Base-by-base conservation (phyloP, 2,888 invertebrate species). In the Nephrocerus scutellatus region DNA sequence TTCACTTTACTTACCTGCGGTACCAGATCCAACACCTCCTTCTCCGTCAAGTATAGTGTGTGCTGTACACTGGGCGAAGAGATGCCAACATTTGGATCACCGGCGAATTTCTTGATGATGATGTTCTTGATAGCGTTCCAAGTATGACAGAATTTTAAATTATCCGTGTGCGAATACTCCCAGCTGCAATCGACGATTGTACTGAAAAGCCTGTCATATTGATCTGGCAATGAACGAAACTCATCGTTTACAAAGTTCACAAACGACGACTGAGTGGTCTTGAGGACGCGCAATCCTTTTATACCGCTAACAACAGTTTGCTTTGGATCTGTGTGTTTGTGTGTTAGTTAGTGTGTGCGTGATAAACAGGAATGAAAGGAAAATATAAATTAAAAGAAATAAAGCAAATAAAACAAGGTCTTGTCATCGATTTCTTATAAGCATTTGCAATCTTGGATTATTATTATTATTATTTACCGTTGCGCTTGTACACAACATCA, bases 201-300 rank as follows among this genome's bases (percentile, higher is more conserved):
- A 64, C 84, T 84, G 42, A 65, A 65, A 24, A 86, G 78, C 47
- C 87, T 74, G 60, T 87, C 86, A 29, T 80, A 75, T 25, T 79
- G 76, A 63, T 86, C 85, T 0, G 82, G 76, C 14, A 86, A 68
- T 0, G 84, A 82, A 18, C 84, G 77, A 62, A 79, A 87, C 53
- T 84, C 85, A 56, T 86, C 86, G 58, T 79, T 76, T 15, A 84
- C 77, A 56, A 87, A 87, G 62, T 85, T 82, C 3, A 77, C 79
- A 58, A 87, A 87, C 0, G 84, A 77, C 1, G 86, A 86, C 59
- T 86, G 82, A 1, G 86, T 86, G 1, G 86, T 86, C 65, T 87
- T 87, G 45, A 87, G 64, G 0, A 87, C 79, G 25, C 83, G 73
- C 15, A 87, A 70, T 15, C 77, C 79, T 51, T 76, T 79, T 36